Base-by-base conservation (phyloP, 1,140 invertebrate genomes). In the Neoseiulus cucumeris region DNA sequence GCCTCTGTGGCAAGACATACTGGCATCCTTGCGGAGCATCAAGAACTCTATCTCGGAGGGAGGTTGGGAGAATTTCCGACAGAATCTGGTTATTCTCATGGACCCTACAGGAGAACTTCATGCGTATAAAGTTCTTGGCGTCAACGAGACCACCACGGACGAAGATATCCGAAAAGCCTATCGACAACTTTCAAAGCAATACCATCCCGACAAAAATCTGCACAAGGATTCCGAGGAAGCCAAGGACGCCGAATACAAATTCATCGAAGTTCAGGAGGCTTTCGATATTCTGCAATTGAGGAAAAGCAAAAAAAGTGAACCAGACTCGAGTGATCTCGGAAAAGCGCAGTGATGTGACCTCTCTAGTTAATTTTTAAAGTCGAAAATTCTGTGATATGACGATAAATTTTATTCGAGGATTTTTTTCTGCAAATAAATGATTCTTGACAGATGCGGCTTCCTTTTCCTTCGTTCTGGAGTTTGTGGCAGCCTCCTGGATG, bases 191-290 rank as follows among this genome's bases (percentile, higher is more conserved):
- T 90, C 88, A 0, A 82, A 85, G 18, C 83, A 91, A 74, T 84
- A 85, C 76, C 92, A 97, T 78, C 92, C 92, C 0, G 92, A 97
- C 71, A 91, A 90, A 75, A 59, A 59, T 25, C 14, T 14, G 51
- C 83, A 86, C 4, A 87, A 87, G 73, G 22, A 25, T 25, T 1
- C 14, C 14, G 22, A 1, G 33, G 85, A 87, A 69, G 79, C 81
- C 0, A 72, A 82, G 17, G 29, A 66, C 12, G 89, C 88, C 1
- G 86, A 93, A 73, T 84, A 90, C 70, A 84, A 80, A 65, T 96
- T 95, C 72, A 88, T 94, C 77, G 87, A 94, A 72, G 88, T 95
- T 68, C 89, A 94, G 73, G 82, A 90, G 74, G 90, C 91, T 0
- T 95, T 92, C 72, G 88, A 91, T 71, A 85, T 87, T 28, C 76